These are phyloP conservation scores for Chelonus insularis DNA, from an alignment of 1,140 invertebrate species.

Conservation along the genomic window DNA sequence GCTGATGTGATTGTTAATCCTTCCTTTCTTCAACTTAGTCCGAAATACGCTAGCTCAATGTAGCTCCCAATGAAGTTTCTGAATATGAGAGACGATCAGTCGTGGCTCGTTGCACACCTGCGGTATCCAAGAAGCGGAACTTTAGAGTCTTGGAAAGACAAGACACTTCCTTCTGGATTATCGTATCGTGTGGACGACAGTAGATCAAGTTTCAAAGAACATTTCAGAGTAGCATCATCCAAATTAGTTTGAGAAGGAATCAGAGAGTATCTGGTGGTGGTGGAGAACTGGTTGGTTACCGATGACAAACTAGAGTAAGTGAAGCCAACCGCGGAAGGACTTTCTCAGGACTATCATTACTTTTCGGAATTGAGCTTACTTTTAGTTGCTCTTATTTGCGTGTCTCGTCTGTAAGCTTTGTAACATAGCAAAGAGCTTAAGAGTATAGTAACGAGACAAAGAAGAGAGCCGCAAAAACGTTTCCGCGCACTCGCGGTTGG, in stretches of 20 bases:
- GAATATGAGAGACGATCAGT: not conserved
- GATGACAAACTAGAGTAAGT: slow-evolving; percentile 22
- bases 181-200: not conserved
- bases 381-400: too few species aligned
- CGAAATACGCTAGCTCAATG: not conserved
- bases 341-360: not conserved
- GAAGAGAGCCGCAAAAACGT: not conserved
- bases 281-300: slow-evolving; percentile 16
- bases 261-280: not conserved
- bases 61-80: not conserved
- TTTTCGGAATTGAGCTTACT: too few species aligned
- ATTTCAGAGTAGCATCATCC: not conserved
- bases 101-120: not conserved
- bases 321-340: not conserved
- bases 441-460: not conserved
- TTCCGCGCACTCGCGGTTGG: not conserved
- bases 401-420: too few species aligned
- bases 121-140: not conserved
- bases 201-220: slow-evolving; percentile 17
- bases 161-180: not conserved
- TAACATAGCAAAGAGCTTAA: too few species aligned
- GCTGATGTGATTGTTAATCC: too few species aligned
- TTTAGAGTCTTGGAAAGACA: slow-evolving; percentile 2
- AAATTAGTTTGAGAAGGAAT: slow-evolving; percentile 22
- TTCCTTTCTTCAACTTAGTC: too few species aligned